Percentiles rank a stretch among this genome's conserved stretches.
phyloP scores from a whole-genome alignment of 2,888 invertebrate species.

The Steromphala cineraria region DNA sequence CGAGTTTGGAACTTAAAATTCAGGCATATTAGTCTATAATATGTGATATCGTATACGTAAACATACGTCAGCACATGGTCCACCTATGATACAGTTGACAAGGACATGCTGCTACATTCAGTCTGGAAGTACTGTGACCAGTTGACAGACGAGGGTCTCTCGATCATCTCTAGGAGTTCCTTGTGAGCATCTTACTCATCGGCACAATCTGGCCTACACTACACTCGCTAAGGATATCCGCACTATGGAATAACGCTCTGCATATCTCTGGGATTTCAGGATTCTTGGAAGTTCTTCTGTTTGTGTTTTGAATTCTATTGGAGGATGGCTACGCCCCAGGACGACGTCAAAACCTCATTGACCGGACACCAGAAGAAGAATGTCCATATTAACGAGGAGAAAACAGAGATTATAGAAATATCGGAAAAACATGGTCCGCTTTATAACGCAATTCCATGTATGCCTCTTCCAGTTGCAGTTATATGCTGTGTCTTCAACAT shows the following conservation, averaged over 20 bases:
- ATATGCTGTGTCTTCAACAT: conserved; percentile 73
- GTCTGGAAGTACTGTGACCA: too few species aligned
- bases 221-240: too few species aligned
- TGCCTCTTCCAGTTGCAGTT: conserved; percentile 76
- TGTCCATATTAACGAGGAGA: conserved; percentile 46
- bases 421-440: conserved; percentile 80
- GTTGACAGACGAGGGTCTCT: too few species aligned
- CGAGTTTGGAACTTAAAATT: too few species aligned
- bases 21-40: too few species aligned
- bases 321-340: neutral
- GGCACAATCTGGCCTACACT: too few species aligned
- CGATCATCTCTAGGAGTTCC: too few species aligned
- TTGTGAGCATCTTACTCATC: too few species aligned
- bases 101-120: too few species aligned
- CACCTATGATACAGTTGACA: too few species aligned
- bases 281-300: neutral
- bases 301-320: neutral
- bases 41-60: too few species aligned
- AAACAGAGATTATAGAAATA: conserved; percentile 64
- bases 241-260: neutral
- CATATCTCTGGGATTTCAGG: neutral
- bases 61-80: too few species aligned
- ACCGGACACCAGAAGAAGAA: conserved; percentile 4
- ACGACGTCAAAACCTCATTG: conserved; percentile 6
- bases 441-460: conserved; percentile 76